A percentile compares a stretch with the other conserved stretches of the same genome.
phyloP scores from a whole-genome alignment of 2,888 invertebrate genomes.

The Troides aeacus region DNA sequence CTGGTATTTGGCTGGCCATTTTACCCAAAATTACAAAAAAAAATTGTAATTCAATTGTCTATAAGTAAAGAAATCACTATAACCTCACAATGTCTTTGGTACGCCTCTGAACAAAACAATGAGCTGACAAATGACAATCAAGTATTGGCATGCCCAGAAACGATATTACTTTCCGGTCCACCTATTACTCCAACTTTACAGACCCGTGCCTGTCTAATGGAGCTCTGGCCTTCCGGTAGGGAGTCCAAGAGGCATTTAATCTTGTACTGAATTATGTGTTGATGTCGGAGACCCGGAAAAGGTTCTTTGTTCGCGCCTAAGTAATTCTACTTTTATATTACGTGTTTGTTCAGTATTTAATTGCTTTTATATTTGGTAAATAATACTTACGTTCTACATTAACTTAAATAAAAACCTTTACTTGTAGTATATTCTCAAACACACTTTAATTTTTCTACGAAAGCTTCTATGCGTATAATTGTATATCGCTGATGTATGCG shows the following conservation, averaged over 20 bases:
- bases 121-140: too few relatives aligned
- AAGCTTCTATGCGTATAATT: too few relatives aligned
- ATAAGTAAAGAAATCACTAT: too few relatives aligned
- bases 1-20: too few relatives aligned
- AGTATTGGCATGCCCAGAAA: too few relatives aligned
- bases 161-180: too few relatives aligned
- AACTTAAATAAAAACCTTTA: neutral
- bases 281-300: slow-evolving; percentile 71
- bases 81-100: too few relatives aligned
- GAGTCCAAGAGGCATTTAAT: slow-evolving; percentile 75
- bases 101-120: too few relatives aligned
- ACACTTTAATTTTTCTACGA: too few relatives aligned
- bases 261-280: slow-evolving; percentile 75
- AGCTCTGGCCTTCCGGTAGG: slow-evolving; percentile 65
- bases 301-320: slow-evolving; percentile 60
- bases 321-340: slow-evolving; percentile 65
- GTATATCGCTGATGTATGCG: too few relatives aligned
- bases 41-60: too few relatives aligned
- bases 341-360: slow-evolving; percentile 45
- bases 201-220: slow-evolving; percentile 62
- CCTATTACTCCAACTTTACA: slow-evolving; percentile 52
- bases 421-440: neutral
- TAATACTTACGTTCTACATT: neutral
- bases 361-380: slow-evolving; percentile 39
- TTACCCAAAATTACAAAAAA: too few relatives aligned